Percentiles rank a stretch among this genome's conserved stretches.
Evolutionary conservation across 2,888 invertebrate genomes (phyloP).

Genomic region (Thereva unica): DNA sequence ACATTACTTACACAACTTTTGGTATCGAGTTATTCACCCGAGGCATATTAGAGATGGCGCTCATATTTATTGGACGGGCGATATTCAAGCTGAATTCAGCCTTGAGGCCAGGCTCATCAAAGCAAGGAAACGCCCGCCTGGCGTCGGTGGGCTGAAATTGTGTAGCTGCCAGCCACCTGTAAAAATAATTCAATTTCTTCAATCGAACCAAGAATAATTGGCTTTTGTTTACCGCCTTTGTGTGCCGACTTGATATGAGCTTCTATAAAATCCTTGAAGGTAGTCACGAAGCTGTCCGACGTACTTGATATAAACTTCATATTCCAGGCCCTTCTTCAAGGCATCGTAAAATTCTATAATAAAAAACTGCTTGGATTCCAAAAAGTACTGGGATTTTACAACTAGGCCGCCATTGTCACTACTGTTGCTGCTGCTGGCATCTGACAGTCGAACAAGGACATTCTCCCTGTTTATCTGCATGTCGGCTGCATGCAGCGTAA

Average conservation of each 20-base stretch:
- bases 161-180: constrained; percentile 78
- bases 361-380: constrained; percentile 70
- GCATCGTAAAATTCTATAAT: constrained; percentile 66
- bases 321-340: constrained; percentile 65
- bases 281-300: constrained; percentile 74
- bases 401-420: constrained; percentile 44
- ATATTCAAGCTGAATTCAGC: constrained; percentile 79
- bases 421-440: constrained; percentile 31
- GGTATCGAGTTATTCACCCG: constrained; percentile 42
- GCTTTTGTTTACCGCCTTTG: constrained; percentile 65
- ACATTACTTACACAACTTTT: constrained; percentile 50
- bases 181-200: constrained; percentile 43
- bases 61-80: constrained; percentile 72
- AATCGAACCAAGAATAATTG: background rate
- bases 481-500: constrained; percentile 76
- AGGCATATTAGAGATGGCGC: constrained; percentile 81
- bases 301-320: constrained; percentile 71
- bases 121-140: constrained; percentile 81
- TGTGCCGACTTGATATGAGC: constrained; percentile 73
- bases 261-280: constrained; percentile 80
- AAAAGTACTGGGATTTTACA: constrained; percentile 61
- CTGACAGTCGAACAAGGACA: constrained; percentile 58
- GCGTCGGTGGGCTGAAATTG: constrained; percentile 85
- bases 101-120: constrained; percentile 84
- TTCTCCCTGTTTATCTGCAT: constrained; percentile 66